Conservation (phyloP, 2,888 invertebrate species). For the Malthinus seriepunctatus region DNA sequence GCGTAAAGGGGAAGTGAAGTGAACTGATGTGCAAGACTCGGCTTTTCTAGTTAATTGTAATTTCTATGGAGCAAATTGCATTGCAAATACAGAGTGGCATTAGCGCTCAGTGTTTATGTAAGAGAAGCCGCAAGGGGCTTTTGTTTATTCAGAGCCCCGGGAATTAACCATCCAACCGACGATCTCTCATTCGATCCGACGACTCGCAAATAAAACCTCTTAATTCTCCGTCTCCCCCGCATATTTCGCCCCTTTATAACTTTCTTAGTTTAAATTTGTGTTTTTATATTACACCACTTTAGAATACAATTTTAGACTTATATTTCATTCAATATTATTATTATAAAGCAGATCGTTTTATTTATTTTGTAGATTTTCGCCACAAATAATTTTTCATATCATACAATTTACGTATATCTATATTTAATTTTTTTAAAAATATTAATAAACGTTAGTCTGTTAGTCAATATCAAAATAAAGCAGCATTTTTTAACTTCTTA, state of each 20-base stretch:
- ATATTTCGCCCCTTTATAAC: slow-evolving; percentile 12
- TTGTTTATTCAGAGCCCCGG: slow-evolving; percentile 52
- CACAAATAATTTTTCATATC: no score
- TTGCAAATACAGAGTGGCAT: slow-evolving; percentile 47
- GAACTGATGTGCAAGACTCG: slow-evolving; percentile 44
- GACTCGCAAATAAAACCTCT: slow-evolving; percentile 48
- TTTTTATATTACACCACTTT: slow-evolving; percentile 27
- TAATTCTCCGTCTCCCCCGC: slow-evolving; percentile 42
- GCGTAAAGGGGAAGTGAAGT: slow-evolving; percentile 34
- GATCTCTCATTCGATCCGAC: slow-evolving; percentile 47
- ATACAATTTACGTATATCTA: no score
- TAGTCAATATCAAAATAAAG: no score
- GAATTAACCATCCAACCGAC: slow-evolving; percentile 51
- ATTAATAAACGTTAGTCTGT: no score
- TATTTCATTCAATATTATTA: slow-evolving; percentile 14
- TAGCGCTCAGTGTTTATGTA: slow-evolving; percentile 50
- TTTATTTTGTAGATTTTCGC: background rate
- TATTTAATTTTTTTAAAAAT: no score
- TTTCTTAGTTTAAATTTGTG: slow-evolving; percentile 25
- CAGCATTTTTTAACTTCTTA: no score
- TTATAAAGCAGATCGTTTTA: slow-evolving; percentile 5
- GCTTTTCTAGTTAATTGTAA: slow-evolving; percentile 52
- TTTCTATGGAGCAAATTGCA: slow-evolving; percentile 50
- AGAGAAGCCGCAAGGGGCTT: slow-evolving; percentile 41
- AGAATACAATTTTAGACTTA: slow-evolving; percentile 15